Conservation (phyloP, 64 coral and sea anemone genomes). For the Porites australiensis region DNA sequence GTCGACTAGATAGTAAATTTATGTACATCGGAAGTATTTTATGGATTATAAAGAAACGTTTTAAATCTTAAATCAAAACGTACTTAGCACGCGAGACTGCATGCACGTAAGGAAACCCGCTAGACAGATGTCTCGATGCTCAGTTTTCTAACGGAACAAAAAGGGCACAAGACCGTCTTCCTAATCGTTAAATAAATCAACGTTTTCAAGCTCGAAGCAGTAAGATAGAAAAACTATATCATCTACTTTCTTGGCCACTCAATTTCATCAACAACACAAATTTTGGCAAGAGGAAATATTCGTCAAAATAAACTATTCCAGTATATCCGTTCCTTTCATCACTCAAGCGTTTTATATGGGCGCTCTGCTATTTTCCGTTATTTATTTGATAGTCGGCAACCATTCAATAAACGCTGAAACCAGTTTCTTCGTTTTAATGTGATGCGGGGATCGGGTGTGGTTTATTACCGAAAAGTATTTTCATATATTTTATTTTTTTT, state of each 20-base stretch:
- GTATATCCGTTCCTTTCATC: constrained; percentile 11
- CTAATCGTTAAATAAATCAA: constrained; percentile 15
- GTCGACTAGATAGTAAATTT: constrained; percentile 54
- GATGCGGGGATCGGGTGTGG: constrained; percentile 31
- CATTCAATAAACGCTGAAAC: constrained; percentile 21
- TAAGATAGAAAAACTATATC: neutral
- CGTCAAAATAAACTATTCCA: constrained; percentile 9
- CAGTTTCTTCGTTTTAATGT: constrained; percentile 7
- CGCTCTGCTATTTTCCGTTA: neutral
- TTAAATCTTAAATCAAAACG: constrained; percentile 56
- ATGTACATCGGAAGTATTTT: constrained; percentile 62
- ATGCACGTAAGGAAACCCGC: constrained; percentile 43
- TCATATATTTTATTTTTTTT: neutral
- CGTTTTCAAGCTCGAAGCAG: neutral
- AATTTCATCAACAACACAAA: constrained; percentile 11
- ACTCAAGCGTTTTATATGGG: neutral
- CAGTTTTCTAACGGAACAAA: constrained; percentile 26
- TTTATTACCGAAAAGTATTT: neutral
- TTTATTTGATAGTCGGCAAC: neutral
- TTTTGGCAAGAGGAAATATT: neutral
- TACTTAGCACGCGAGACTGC: constrained; percentile 38
- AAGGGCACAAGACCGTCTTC: neutral
- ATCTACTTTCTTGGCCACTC: neutral
- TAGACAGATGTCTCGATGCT: constrained; percentile 50
- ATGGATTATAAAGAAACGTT: constrained; percentile 48